Evolutionary conservation across 2,888 invertebrate species (phyloP).

Genomic region (Machimus atricapillus): DNA sequence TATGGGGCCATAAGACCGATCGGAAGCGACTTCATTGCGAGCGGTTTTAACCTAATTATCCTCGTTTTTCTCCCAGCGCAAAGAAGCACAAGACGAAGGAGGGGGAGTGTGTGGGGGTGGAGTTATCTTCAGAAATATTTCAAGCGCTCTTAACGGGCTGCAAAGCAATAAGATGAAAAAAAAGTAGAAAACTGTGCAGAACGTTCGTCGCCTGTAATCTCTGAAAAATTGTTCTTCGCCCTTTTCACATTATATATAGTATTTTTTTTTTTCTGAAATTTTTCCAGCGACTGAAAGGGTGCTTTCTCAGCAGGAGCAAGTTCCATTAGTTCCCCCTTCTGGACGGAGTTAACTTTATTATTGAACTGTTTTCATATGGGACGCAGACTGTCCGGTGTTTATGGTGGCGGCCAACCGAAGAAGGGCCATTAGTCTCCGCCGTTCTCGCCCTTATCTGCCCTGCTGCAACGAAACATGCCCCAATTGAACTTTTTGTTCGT

Average conservation of each 20-base stretch:
- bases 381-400: constrained; percentile 11
- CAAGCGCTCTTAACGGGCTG: neutral
- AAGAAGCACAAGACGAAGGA: neutral
- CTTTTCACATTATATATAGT: neutral
- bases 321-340: constrained; percentile 15
- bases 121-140: neutral
- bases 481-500: neutral
- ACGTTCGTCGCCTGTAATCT: neutral
- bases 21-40: neutral
- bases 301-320: neutral
- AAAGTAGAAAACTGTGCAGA: neutral
- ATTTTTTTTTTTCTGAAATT: neutral
- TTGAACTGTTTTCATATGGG: constrained; percentile 25
- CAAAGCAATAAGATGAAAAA: neutral
- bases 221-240: neutral
- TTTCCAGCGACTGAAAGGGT: neutral
- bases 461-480: neutral
- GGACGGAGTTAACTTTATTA: constrained; percentile 26
- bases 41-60: neutral
- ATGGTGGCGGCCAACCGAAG: neutral
- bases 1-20: neutral
- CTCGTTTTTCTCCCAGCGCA: neutral
- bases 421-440: neutral
- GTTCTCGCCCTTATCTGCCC: neutral
- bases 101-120: neutral